Base-by-base conservation (phyloP, 1,140 invertebrate species). In the Cydia pomonella region DNA sequence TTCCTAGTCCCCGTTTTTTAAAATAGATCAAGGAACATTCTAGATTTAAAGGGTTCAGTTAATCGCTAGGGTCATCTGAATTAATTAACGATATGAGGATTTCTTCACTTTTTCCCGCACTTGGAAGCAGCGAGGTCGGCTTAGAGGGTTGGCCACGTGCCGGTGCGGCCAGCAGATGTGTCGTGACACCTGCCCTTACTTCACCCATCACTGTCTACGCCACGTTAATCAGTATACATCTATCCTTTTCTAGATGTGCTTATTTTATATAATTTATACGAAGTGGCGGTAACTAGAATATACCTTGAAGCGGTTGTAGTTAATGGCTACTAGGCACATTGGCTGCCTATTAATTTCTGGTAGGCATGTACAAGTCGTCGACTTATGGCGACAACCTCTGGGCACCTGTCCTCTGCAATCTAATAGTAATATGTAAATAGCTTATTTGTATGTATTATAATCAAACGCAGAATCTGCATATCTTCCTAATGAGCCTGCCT, bases 241-340 rank as follows among this genome's bases (percentile, higher is more conserved):
- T 75, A 80, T 91, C 89, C 82, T 75, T 84, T 53, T 92, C 85
- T 80, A 29, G 76, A 82, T 84, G 83, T 87, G 84, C 88, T 89
- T 88, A 91, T 90, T 91, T 91, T 90, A 91, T 90, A 88, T 89
- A 91, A 91, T 91, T 91, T 92, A 91, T 91, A 90, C 88, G 84
- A 84, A 87, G 83, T 90, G 87, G 88, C 82, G 86, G 89, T 90
- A 90, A 90, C 87, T 91, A 91, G 91, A 87, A 88, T 88, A 88
- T 85, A 84, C 86, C 89, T 86, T 83, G 83, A 82, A 84, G 83
- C 89, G 79, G 84, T 90, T 87, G 83, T 91, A 10, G 33, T 10
- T 38, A 90, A 89, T 91, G 87, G 84, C 84, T 85, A 84, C 78
- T 84, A 80, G 82, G 79, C 84, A 83, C 79, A 69, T 84, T 78